Percentiles rank a stretch among this genome's conserved stretches.
phyloP scores from a whole-genome alignment of 2,113 vertebrate genomes.

The Nothoprocta perdicaria region DNA sequence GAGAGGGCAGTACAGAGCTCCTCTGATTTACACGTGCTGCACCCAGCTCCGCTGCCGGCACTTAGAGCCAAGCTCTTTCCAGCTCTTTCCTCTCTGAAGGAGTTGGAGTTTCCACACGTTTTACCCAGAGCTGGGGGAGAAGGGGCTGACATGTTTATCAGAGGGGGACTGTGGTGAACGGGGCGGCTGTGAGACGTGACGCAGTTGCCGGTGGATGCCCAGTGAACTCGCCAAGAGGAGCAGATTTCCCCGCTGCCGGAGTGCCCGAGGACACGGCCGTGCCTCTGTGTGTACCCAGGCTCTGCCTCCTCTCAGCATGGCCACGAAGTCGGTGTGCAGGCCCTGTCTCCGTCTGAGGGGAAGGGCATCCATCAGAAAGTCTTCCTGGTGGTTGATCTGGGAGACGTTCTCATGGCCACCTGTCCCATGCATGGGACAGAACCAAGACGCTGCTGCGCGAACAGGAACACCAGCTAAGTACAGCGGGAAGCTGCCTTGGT shows the following conservation, averaged over 20 bases:
- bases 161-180: background rate
- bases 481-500: rapidly evolving
- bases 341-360: background rate
- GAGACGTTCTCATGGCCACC: background rate
- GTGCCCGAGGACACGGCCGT: too few species aligned
- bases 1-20: background rate
- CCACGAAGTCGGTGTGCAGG: too few species aligned
- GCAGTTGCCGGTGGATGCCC: background rate
- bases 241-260: background rate
- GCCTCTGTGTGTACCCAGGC: too few species aligned
- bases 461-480: rapidly evolving
- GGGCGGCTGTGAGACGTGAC: background rate
- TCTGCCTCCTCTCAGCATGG: background rate
- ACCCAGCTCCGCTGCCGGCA: too few species aligned
- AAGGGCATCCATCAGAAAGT: too few species aligned
- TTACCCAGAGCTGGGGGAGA: background rate
- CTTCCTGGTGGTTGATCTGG: background rate
- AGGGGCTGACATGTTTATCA: background rate
- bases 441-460: background rate
- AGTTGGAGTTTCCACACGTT: background rate
- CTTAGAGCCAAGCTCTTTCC: too few species aligned
- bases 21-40: background rate
- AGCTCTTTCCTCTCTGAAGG: background rate
- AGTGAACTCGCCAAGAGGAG: background rate
- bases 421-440: background rate